Evolutionary conservation across 30 jellyfish, hydroid and myxozoan species (phyloP).

Genomic region (Mastigias papua): DNA sequence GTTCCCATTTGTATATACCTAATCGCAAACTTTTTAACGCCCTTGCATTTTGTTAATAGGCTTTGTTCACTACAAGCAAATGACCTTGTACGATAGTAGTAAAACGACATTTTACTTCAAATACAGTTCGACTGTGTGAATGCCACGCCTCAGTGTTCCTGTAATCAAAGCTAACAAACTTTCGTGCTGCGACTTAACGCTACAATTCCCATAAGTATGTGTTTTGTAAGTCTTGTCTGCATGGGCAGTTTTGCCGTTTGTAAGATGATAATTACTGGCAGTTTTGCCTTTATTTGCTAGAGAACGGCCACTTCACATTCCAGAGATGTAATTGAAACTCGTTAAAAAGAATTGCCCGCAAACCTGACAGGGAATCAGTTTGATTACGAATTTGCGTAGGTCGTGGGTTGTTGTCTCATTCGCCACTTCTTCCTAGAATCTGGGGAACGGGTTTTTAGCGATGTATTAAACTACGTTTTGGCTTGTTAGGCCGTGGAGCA

Average conservation of each 20-base stretch:
- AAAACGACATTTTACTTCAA: background rate
- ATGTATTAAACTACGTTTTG: too few species aligned
- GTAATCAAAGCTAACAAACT: slow-evolving; percentile 45
- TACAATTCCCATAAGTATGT: slow-evolving; percentile 41
- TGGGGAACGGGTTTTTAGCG: too few species aligned
- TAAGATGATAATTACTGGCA: slow-evolving; percentile 12
- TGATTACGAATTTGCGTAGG: background rate
- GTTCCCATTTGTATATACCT: background rate
- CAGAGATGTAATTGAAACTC: background rate
- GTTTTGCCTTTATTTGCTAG: background rate
- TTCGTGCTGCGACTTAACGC: slow-evolving; percentile 47
- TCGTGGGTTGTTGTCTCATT: background rate
- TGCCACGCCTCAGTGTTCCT: slow-evolving; percentile 65
- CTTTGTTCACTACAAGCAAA: background rate
- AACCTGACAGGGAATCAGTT: background rate
- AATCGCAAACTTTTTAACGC: background rate
- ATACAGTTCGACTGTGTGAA: slow-evolving; percentile 33
- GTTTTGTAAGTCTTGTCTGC: background rate
- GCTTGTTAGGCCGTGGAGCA: too few species aligned
- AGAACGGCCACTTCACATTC: background rate
- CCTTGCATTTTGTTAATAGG: background rate
- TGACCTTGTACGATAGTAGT: background rate
- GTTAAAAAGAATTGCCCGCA: slow-evolving; percentile 10
- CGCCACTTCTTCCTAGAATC: too few species aligned
- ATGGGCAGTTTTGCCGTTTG: background rate